Evolutionary conservation across 1,140 invertebrate species (phyloP).

Genomic region (Mya arenaria): DNA sequence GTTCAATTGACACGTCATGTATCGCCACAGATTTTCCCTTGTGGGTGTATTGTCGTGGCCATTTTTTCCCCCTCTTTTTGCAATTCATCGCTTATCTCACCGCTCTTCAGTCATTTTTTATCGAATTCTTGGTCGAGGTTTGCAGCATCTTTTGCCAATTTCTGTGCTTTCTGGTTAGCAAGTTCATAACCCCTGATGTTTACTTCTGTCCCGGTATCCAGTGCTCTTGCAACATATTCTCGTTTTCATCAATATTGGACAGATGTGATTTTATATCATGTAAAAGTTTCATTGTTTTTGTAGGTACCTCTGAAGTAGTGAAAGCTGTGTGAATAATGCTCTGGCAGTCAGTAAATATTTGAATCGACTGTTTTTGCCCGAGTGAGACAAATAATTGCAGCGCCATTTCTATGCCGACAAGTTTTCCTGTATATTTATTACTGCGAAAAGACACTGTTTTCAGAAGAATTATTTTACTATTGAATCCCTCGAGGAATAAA

Average conservation of each 20-base stretch:
- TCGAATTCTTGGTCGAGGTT: too few species aligned
- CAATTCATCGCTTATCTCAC: too few species aligned
- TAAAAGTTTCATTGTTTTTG: neutral
- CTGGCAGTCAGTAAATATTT: constrained; percentile 10
- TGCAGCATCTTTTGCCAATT: too few species aligned
- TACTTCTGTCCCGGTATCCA: neutral
- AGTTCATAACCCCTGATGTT: neutral
- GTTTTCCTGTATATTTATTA: neutral
- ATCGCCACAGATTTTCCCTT: too few species aligned
- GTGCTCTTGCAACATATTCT: neutral
- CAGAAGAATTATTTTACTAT: neutral
- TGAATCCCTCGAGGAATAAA: neutral
- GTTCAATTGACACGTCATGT: too few species aligned
- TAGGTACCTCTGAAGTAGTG: neutral
- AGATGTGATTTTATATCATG: neutral
- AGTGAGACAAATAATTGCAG: neutral
- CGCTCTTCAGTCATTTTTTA: too few species aligned
- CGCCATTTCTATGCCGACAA: neutral
- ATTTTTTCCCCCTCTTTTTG: too few species aligned
- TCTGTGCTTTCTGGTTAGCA: neutral
- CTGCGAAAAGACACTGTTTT: neutral
- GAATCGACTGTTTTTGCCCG: neutral
- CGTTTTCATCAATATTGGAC: neutral
- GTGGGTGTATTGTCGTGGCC: too few species aligned
- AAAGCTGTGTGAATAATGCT: neutral